Evolutionary conservation across 2,797 vertebrate genomes (phyloP).

Genomic region (Rhynchonycteris naso): DNA sequence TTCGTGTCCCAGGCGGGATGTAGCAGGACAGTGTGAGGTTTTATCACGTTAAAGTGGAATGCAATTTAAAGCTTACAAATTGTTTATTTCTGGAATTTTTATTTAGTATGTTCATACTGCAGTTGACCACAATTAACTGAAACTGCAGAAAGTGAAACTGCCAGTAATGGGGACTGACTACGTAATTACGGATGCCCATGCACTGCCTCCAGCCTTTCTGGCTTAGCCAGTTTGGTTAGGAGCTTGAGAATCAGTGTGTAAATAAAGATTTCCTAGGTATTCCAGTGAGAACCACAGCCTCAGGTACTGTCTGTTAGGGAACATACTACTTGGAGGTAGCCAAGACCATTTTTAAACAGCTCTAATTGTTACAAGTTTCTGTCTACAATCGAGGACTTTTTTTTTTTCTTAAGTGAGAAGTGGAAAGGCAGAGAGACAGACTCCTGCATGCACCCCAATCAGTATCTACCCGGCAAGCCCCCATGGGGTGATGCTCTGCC

Average conservation of each 20-base stretch:
- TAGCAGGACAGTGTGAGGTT: neutral
- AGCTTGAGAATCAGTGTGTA: neutral
- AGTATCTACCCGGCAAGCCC: no score
- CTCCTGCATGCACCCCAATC: no score
- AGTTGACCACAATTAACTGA: no score
- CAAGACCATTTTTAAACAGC: constrained; percentile 6
- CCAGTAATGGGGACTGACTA: neutral
- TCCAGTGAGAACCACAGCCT: neutral
- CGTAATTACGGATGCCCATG: neutral
- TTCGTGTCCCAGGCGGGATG: neutral
- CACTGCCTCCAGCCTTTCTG: neutral
- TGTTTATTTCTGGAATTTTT: neutral
- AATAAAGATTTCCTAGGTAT: neutral
- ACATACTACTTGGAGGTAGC: neutral
- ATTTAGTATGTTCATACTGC: no score
- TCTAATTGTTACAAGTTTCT: neutral
- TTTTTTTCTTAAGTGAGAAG: no score
- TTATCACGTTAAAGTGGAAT: neutral
- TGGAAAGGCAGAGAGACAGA: no score
- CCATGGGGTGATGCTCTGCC: no score
- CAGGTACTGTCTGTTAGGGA: neutral
- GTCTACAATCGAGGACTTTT: neutral
- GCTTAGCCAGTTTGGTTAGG: neutral
- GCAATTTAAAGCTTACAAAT: neutral
- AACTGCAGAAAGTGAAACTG: neutral